A percentile compares a stretch with the other conserved stretches of the same genome.
Evolutionary conservation across 2,113 vertebrate genomes (phyloP).

Genomic region (Anseranas semipalmata): DNA sequence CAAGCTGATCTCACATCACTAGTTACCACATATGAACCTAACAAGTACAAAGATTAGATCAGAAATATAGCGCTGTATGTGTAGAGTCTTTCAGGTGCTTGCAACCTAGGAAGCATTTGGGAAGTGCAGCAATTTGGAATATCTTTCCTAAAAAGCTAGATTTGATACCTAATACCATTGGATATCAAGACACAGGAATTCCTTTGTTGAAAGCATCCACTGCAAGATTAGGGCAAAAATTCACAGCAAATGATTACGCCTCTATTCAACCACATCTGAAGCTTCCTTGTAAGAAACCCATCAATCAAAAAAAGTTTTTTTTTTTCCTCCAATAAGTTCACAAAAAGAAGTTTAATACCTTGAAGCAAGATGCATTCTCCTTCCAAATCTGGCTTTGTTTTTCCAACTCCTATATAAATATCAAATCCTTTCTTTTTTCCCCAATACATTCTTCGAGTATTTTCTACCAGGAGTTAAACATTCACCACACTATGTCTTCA

Average conservation of each 20-base stretch:
- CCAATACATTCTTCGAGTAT: too few relatives aligned
- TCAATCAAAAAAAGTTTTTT: neutral
- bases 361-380: neutral
- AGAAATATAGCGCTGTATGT: neutral
- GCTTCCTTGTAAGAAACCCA: neutral
- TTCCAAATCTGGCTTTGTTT: neutral
- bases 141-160: neutral
- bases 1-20: neutral
- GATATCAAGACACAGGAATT: neutral
- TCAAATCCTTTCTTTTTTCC: too few relatives aligned
- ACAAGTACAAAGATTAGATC: neutral
- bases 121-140: accelerated
- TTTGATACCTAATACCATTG: neutral
- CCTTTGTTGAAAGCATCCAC: neutral
- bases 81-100: neutral
- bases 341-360: neutral
- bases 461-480: neutral
- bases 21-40: neutral
- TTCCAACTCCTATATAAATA: neutral
- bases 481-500: neutral
- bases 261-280: neutral
- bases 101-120: neutral
- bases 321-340: neutral
- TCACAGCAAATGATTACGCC: neutral
- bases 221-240: neutral